phyloP scores from a whole-genome alignment of 2,113 vertebrate species.

The Phrynosoma blainvillii region DNA sequence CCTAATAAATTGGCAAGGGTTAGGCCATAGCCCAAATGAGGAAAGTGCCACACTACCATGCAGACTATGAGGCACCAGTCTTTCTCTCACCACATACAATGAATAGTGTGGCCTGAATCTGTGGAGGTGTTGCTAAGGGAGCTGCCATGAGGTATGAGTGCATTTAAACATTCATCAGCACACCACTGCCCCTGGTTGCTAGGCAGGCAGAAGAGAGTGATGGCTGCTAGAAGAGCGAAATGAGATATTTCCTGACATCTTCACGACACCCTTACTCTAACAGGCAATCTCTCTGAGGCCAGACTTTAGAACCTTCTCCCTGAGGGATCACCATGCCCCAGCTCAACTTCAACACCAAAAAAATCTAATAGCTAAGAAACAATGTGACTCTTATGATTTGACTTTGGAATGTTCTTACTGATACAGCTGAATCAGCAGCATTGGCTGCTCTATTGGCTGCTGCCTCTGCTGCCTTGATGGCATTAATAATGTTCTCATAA shows the following conservation, averaged over 20 bases:
- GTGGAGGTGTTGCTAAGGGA: no score
- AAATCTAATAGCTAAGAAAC: background rate
- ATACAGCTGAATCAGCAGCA: constrained; percentile 85
- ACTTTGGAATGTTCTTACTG: constrained; percentile 73
- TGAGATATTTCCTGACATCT: background rate
- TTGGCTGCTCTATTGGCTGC: constrained; percentile 84
- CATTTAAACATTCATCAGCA: no score
- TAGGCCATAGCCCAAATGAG: no score
- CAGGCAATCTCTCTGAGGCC: background rate
- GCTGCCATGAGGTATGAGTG: no score
- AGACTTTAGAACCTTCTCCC: background rate
- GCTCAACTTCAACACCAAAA: background rate
- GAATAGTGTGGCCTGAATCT: no score
- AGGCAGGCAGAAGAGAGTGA: no score
- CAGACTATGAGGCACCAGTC: no score
- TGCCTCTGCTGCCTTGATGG: constrained; percentile 87
- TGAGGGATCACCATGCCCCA: background rate
- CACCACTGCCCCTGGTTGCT: no score
- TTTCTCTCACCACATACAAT: no score
- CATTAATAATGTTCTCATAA: constrained; percentile 90
- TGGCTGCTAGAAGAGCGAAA: background rate
- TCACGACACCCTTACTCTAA: background rate
- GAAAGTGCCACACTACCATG: no score
- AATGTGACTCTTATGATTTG: background rate
- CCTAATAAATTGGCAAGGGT: no score